Base-by-base conservation (phyloP, 1,140 invertebrate genomes). In the Drosophila pandora region DNA sequence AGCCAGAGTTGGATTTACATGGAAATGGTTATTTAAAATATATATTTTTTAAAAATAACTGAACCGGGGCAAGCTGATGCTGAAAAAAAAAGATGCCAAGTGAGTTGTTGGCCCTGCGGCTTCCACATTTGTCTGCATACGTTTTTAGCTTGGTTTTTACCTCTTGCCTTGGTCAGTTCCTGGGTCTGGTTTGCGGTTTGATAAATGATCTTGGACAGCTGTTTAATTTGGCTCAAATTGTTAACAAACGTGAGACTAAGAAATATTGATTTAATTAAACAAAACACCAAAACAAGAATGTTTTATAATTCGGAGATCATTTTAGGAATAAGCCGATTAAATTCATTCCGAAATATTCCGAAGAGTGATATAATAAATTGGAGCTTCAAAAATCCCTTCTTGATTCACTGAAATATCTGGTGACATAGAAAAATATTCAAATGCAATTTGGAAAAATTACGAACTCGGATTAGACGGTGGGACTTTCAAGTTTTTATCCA, bases 1-100 rank as follows among this genome's bases (percentile, higher is more conserved):
- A 89, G 37, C 71, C 63, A 13, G 22, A 17, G 76, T 76, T 56
- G 68, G 68, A 89, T 88, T 88, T 83, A 88, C 84, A 88, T 88
- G 81, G 72, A 88, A 76, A 89, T 89, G 68, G 57, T 43, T 76
- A 63, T 59, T 88, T 72, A 61, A 78, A 21, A 75, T 78, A 67
- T 58, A 71, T 76, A 65, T 64, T 55, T 68, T 76, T 70, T 69
- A 63, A 56, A 47, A 52, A 61, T 43, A 62, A 76, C 52, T 52
- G 30, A 62, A 62, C 61, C 43, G 52, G 76, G 41, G 53, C 62
- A 60, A 62, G 30, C 21, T 43, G 39, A 17, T 17, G 17, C 17
- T 17, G 17, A 17, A 17, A 22, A 60, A 75, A 74, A 30, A 47
- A 30, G 72, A 75, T 52, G 65, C 58, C 52, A 68, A 71, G 63